Percentiles rank a stretch among this genome's conserved stretches.
Evolutionary conservation across 2,888 invertebrate genomes (phyloP).

Genomic region (Ennomos fuscantarius): DNA sequence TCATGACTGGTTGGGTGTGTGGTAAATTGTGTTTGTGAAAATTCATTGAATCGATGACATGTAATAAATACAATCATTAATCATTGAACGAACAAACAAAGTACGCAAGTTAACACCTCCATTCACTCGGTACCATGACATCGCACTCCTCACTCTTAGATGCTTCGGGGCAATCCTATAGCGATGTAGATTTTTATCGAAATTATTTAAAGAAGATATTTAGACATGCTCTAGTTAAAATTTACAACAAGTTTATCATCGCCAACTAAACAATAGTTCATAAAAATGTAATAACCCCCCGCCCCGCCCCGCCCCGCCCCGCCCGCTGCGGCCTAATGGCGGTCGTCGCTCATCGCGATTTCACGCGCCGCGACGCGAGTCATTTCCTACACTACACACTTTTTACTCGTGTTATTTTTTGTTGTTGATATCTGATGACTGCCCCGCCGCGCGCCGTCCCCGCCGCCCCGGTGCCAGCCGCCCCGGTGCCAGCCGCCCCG

Average conservation of each 20-base stretch:
- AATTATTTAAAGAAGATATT: not conserved
- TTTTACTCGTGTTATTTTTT: slow-evolving; percentile 21
- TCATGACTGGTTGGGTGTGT: too few relatives aligned
- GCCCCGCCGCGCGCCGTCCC: too few relatives aligned
- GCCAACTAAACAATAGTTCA: slow-evolving; percentile 21
- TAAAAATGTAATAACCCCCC: slow-evolving; percentile 20
- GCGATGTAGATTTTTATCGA: too few relatives aligned
- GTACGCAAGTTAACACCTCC: too few relatives aligned
- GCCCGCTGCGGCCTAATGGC: slow-evolving; percentile 40
- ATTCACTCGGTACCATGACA: too few relatives aligned
- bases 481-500: too few relatives aligned
- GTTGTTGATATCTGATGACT: slow-evolving; percentile 1
- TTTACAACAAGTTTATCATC: slow-evolving; percentile 16
- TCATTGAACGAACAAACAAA: too few relatives aligned
- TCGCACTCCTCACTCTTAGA: too few relatives aligned
- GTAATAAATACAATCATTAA: too few relatives aligned
- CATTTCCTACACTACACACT: slow-evolving; percentile 21
- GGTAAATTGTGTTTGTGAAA: slow-evolving; percentile 10
- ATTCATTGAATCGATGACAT: too few relatives aligned
- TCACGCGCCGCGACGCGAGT: slow-evolving; percentile 31
- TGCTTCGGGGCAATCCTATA: too few relatives aligned
- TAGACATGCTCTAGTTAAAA: slow-evolving; percentile 2
- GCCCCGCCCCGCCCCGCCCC: slow-evolving; percentile 4
- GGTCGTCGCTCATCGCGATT: slow-evolving; percentile 37
- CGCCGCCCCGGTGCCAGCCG: too few relatives aligned